These are phyloP conservation scores for Tetragonula clypearis DNA, from an alignment of 1,140 invertebrate genomes.

Conservation along the genomic window DNA sequence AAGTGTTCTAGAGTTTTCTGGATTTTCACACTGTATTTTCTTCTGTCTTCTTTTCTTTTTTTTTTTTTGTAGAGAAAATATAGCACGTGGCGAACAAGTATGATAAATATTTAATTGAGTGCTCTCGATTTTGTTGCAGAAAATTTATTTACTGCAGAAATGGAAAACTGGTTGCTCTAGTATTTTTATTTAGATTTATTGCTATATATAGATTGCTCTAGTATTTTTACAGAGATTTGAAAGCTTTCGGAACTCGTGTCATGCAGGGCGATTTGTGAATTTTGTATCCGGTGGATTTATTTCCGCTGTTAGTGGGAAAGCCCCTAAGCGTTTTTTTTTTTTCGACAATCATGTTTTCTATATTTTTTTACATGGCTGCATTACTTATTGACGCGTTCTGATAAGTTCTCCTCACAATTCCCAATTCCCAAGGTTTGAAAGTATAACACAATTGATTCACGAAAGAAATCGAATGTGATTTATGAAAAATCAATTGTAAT, in stretches of 20 bases:
- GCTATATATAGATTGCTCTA: too few species aligned
- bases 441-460: background rate
- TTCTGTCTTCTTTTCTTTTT: too few species aligned
- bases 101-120: background rate
- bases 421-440: background rate
- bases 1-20: too few species aligned
- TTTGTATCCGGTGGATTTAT: too few species aligned
- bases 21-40: too few species aligned
- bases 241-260: background rate
- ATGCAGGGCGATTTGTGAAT: too few species aligned
- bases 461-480: background rate
- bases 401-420: background rate
- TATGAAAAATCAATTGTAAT: background rate
- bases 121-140: background rate
- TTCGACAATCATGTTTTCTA: background rate
- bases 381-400: background rate
- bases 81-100: too few species aligned
- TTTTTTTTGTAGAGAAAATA: too few species aligned
- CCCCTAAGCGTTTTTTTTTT: background rate
- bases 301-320: too few species aligned
- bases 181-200: background rate
- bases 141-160: too few species aligned
- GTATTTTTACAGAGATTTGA: background rate
- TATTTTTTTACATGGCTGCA: background rate
- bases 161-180: background rate